Percentiles rank a stretch among this genome's conserved stretches.
Evolutionary conservation across 2,888 invertebrate genomes (phyloP).

Genomic region (Seira musarum): DNA sequence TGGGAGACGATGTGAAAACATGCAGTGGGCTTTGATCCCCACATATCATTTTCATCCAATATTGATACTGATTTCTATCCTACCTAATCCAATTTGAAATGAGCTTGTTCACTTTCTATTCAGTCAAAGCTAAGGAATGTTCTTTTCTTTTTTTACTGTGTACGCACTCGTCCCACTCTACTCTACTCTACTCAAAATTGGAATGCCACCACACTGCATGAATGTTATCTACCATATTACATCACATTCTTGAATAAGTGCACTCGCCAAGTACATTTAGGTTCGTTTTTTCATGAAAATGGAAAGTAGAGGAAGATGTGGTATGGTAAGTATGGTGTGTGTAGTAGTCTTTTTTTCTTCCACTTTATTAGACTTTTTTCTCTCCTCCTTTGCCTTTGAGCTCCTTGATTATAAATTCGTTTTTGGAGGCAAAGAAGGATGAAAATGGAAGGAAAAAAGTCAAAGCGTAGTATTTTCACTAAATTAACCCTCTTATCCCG

Average conservation of each 20-base stretch:
- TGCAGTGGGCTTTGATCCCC: background rate
- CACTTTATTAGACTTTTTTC: background rate
- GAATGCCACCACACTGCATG: background rate
- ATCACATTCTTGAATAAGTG: background rate
- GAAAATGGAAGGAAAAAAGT: conserved; percentile 40
- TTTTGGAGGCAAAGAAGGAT: conserved; percentile 3
- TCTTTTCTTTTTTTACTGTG: background rate
- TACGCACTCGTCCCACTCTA: too few species aligned
- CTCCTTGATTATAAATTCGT: conserved; percentile 32
- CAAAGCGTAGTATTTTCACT: conserved; percentile 53
- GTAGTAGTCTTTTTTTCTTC: background rate
- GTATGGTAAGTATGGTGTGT: background rate
- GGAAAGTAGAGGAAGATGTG: background rate
- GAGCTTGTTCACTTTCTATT: conserved; percentile 22
- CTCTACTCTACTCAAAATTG: too few species aligned
- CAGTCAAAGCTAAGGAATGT: background rate
- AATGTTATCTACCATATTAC: conserved; percentile 4
- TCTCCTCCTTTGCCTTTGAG: background rate
- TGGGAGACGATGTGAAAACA: background rate
- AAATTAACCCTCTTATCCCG: conserved; percentile 58
- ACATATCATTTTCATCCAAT: conserved; percentile 19
- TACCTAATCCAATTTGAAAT: conserved; percentile 53
- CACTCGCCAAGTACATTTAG: background rate
- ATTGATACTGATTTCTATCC: conserved; percentile 27
- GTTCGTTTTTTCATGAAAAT: background rate